phyloP scores from a whole-genome alignment of 23 tunicate species.

The Ascidia mentula region DNA sequence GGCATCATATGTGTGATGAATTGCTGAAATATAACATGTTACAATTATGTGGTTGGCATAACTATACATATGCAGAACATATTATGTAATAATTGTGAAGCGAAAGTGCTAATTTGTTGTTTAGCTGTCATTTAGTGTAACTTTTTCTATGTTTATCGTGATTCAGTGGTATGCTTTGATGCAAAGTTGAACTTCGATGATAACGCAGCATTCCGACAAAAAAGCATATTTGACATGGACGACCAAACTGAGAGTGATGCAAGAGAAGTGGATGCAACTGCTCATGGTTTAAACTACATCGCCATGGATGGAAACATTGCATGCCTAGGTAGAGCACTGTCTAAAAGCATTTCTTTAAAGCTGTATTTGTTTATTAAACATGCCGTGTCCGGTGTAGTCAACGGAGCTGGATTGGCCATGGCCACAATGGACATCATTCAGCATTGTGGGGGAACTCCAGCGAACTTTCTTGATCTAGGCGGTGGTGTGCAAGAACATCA shows the following conservation, averaged over 20 bases:
- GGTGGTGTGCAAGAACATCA: conserved; percentile 96
- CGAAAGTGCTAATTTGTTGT: too few species aligned
- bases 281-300: conserved; percentile 76
- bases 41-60: too few species aligned
- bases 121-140: background rate
- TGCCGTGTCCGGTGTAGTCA: conserved; percentile 30
- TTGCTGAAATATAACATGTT: background rate
- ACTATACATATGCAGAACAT: too few species aligned
- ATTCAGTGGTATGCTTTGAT: conserved; percentile 93
- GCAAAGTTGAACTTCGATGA: conserved; percentile 97
- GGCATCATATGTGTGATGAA: background rate
- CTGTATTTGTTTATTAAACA: background rate
- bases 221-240: conserved; percentile 85
- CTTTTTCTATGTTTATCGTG: too few species aligned
- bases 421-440: conserved; percentile 98
- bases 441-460: conserved; percentile 89
- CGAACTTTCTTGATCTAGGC: conserved; percentile 95
- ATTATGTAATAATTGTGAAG: too few species aligned
- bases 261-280: conserved; percentile 85
- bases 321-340: conserved; percentile 54
- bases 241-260: conserved; percentile 87
- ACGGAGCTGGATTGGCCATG: conserved; percentile 99
- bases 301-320: conserved; percentile 98
- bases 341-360: too few species aligned
- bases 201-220: conserved; percentile 85